Evolutionary conservation across 2,888 invertebrate species (phyloP).

Genomic region (Pegoplata infirma): DNA sequence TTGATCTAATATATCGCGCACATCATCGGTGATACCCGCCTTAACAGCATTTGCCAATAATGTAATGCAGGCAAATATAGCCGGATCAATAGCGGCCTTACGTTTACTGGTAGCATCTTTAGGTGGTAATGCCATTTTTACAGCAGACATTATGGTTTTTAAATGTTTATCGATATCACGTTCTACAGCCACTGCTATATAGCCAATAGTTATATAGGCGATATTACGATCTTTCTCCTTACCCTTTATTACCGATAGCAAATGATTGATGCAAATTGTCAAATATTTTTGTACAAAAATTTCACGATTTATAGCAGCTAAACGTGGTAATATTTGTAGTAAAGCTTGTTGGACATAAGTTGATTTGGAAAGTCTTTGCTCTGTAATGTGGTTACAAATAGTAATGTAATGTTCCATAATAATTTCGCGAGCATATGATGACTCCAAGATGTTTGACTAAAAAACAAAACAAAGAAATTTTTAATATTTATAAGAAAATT

Average conservation of each 20-base stretch:
- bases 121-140: slow-evolving; percentile 87
- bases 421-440: slow-evolving; percentile 90
- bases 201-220: slow-evolving; percentile 93
- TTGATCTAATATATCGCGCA: slow-evolving; percentile 90
- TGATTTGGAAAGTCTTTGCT: slow-evolving; percentile 86
- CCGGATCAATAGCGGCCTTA: slow-evolving; percentile 87
- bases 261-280: slow-evolving; percentile 86
- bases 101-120: slow-evolving; percentile 89
- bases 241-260: slow-evolving; percentile 86
- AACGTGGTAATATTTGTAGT: slow-evolving; percentile 90
- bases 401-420: slow-evolving; percentile 90
- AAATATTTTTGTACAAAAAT: slow-evolving; percentile 88
- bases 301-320: slow-evolving; percentile 94
- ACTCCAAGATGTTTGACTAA: slow-evolving; percentile 85
- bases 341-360: slow-evolving; percentile 92
- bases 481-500: background rate
- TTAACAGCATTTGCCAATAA: slow-evolving; percentile 93
- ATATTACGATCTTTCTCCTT: slow-evolving; percentile 91
- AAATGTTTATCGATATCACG: slow-evolving; percentile 88
- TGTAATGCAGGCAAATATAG: slow-evolving; percentile 95
- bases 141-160: slow-evolving; percentile 90
- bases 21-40: slow-evolving; percentile 86
- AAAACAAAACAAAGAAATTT: slow-evolving; percentile 13
- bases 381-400: slow-evolving; percentile 87
- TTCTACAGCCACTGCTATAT: slow-evolving; percentile 93